Conservation (phyloP, 2,797 vertebrate genomes). For the Xenops minutus region DNA sequence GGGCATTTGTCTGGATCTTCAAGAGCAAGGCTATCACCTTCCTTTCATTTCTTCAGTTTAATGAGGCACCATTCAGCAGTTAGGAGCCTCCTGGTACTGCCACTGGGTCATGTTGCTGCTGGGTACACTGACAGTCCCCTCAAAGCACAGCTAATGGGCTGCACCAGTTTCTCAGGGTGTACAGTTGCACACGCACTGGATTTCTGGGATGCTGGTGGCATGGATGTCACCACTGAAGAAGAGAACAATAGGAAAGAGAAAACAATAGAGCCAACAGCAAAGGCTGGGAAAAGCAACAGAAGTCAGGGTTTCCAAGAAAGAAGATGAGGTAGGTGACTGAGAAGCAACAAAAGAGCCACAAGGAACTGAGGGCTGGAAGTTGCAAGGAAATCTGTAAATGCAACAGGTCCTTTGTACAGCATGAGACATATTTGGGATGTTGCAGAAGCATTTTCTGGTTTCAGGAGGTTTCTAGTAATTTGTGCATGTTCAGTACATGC, state of each 20-base stretch:
- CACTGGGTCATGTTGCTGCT: background rate
- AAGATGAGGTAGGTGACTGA: background rate
- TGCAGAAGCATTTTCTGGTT: background rate
- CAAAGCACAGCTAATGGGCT: background rate
- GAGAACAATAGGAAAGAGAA: background rate
- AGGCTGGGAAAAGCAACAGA: background rate
- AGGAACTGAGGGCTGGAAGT: background rate
- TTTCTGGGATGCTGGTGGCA: background rate
- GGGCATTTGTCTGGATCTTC: background rate
- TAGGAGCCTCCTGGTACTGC: background rate
- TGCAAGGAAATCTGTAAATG: background rate
- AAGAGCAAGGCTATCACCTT: background rate
- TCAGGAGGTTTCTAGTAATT: background rate
- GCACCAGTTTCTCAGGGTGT: background rate
- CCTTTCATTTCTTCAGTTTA: background rate
- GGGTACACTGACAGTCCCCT: background rate
- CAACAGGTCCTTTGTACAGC: background rate
- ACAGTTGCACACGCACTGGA: background rate
- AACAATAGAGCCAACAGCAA: background rate
- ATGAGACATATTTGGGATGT: background rate
- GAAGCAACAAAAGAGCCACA: background rate
- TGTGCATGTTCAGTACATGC: background rate
- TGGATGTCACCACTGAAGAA: background rate
- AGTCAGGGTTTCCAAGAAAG: background rate
- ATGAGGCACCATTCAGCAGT: background rate